Conservation (phyloP, 2,797 vertebrate species). For the Halcyon chelicuti region DNA sequence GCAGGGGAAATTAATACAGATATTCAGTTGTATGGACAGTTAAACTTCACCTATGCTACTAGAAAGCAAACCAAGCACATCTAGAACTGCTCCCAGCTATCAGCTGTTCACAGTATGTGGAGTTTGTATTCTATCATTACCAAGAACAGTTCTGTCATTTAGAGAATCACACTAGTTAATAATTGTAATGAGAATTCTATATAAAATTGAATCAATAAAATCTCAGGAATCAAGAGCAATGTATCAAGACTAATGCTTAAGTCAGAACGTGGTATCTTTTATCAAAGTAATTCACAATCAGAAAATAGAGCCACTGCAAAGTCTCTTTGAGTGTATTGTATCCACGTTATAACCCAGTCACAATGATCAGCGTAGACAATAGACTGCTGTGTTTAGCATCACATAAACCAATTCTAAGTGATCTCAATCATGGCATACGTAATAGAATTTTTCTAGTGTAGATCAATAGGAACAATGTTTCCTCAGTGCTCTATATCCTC, state of each 20-base stretch:
- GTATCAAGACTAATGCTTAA: background rate
- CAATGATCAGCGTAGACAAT: background rate
- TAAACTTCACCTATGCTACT: background rate
- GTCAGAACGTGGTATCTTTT: background rate
- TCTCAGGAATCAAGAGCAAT: background rate
- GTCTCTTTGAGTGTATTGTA: background rate
- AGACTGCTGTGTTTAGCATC: background rate
- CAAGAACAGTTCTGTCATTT: background rate
- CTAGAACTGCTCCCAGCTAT: background rate
- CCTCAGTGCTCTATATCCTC: background rate
- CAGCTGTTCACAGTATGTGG: background rate
- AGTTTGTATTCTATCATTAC: background rate
- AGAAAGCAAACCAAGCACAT: background rate
- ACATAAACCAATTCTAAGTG: background rate
- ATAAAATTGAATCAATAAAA: background rate
- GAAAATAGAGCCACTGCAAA: background rate
- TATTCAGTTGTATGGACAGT: background rate
- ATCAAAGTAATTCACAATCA: background rate
- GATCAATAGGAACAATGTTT: background rate
- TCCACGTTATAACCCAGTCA: background rate
- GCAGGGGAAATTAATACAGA: background rate
- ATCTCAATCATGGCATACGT: rapidly evolving
- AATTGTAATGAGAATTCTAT: background rate
- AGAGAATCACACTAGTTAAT: background rate
- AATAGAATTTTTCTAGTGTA: background rate